Evolutionary conservation across 2,888 invertebrate genomes (phyloP).

Genomic region (Chymomyza fuscimana): DNA sequence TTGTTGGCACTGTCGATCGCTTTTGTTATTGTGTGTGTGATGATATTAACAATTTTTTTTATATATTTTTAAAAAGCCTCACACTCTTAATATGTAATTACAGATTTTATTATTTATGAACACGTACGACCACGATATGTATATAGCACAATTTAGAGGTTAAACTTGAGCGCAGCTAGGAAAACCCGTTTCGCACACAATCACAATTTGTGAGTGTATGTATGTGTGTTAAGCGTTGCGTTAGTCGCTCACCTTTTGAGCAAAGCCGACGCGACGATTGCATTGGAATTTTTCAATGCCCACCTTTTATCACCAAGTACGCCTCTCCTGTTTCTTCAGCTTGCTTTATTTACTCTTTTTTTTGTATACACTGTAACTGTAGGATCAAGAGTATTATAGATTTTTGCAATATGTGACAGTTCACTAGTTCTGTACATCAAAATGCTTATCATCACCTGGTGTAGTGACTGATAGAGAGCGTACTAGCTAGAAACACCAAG

Average conservation of each 20-base stretch:
- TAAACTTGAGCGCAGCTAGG: constrained; percentile 34
- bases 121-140: constrained; percentile 28
- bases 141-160: constrained; percentile 45
- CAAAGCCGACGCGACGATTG: not conserved
- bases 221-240: too few relatives aligned
- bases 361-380: not conserved
- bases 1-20: constrained; percentile 10
- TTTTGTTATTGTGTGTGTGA: constrained; percentile 1
- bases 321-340: not conserved
- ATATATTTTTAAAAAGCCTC: constrained; percentile 16
- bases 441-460: too few relatives aligned
- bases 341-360: not conserved
- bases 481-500: too few relatives aligned
- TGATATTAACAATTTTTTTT: constrained; percentile 26
- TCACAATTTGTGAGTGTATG: not conserved
- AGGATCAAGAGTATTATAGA: too few relatives aligned
- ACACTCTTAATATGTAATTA: constrained; percentile 28
- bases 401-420: too few relatives aligned
- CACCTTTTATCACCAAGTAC: not conserved
- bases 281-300: not conserved
- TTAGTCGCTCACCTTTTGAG: not conserved
- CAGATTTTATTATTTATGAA: constrained; percentile 51
- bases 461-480: too few relatives aligned
- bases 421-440: too few relatives aligned
- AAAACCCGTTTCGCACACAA: constrained; percentile 41